Percentiles rank a stretch among this genome's conserved stretches.
phyloP scores from a whole-genome alignment of 2,113 vertebrate species.

The Percina caprodes region DNA sequence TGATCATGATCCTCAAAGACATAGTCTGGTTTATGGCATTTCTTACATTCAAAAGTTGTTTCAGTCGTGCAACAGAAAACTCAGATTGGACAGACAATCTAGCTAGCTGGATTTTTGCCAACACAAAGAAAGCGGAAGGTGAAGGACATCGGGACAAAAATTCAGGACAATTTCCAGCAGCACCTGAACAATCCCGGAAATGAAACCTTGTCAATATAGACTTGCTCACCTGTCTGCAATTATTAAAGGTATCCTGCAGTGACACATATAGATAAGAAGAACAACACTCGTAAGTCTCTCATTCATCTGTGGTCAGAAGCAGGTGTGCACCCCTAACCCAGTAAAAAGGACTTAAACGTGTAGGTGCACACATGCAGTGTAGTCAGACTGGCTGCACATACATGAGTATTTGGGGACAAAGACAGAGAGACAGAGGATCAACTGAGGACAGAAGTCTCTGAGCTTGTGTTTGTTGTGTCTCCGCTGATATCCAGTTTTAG shows the following conservation, averaged over 20 bases:
- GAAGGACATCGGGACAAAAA: too few relatives aligned
- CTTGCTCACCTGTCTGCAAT: not conserved
- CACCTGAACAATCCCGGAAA: too few relatives aligned
- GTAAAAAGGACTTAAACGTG: not conserved
- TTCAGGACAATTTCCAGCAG: too few relatives aligned
- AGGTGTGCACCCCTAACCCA: not conserved
- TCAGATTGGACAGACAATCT: too few relatives aligned
- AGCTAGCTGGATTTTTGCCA: too few relatives aligned
- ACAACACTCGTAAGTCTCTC: not conserved
- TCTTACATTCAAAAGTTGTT: too few relatives aligned
- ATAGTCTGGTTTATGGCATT: too few relatives aligned
- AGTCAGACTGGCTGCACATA: not conserved
- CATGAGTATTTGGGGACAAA: not conserved
- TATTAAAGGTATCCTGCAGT: not conserved
- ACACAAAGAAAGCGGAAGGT: too few relatives aligned
- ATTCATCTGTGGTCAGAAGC: not conserved
- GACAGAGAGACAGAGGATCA: not conserved
- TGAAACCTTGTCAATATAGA: too few relatives aligned
- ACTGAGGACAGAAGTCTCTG: not conserved
- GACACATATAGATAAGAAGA: not conserved
- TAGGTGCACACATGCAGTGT: not conserved
- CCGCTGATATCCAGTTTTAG: conserved; percentile 18
- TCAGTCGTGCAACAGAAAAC: too few relatives aligned
- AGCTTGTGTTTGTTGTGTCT: not conserved
- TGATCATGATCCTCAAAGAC: not conserved